Percentiles rank a stretch among this genome's conserved stretches.
These are phyloP conservation scores for Microcebus jonahi DNA, from an alignment of 2,113 vertebrate species.

Conservation along the genomic window DNA sequence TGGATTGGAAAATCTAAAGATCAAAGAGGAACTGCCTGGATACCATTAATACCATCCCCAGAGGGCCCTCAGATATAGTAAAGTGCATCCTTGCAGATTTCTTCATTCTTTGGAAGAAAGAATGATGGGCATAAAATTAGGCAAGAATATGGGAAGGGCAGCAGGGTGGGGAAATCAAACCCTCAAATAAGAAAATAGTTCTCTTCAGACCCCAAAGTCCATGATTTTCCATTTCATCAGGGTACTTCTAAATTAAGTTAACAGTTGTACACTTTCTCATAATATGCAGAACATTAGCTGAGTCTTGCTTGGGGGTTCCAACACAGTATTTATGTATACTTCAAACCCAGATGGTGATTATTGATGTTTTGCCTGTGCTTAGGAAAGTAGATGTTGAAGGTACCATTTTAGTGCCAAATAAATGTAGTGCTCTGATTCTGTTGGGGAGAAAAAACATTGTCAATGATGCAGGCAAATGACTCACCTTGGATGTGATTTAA, in stretches of 20 bases:
- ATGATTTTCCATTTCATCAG: neutral
- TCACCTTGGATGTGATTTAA: constrained; percentile 2
- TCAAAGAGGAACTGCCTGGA: neutral
- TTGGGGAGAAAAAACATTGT: neutral
- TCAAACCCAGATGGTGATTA: neutral
- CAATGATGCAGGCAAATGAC: neutral
- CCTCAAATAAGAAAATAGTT: neutral
- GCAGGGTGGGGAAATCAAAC: neutral
- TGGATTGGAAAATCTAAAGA: neutral
- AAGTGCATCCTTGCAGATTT: neutral
- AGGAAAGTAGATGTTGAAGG: neutral
- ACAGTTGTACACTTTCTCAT: neutral
- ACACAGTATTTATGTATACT: neutral
- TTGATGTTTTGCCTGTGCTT: neutral
- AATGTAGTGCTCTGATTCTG: neutral
- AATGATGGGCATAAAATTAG: neutral
- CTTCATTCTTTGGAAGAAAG: neutral
- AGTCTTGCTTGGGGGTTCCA: neutral
- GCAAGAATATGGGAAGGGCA: neutral
- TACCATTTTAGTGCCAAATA: neutral
- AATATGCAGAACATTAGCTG: neutral
- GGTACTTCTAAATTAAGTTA: neutral
- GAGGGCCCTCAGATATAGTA: neutral
- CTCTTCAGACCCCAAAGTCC: neutral
- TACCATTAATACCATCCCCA: neutral